Conservation (phyloP, 1,140 invertebrate species). For the Apocrypta bakeri region DNA sequence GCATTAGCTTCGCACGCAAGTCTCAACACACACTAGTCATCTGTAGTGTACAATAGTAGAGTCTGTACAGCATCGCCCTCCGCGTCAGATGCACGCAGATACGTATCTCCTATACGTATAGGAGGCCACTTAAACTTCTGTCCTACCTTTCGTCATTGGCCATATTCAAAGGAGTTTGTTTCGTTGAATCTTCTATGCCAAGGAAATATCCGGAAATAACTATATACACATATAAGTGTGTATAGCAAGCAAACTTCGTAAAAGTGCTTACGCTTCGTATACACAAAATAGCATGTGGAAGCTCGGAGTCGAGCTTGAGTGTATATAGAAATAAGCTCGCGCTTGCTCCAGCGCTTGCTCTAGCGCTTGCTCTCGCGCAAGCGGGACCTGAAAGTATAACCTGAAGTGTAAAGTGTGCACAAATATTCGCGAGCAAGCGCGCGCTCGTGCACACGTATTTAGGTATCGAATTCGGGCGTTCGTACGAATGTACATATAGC, state of each 20-base stretch:
- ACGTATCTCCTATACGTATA: too few species aligned
- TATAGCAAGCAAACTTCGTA: too few species aligned
- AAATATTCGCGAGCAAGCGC: slow-evolving; percentile 42
- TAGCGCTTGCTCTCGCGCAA: too few species aligned
- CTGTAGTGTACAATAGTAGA: too few species aligned
- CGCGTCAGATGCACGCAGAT: neutral
- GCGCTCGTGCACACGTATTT: neutral
- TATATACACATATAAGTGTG: neutral
- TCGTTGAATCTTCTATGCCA: neutral
- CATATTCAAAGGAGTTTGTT: neutral
- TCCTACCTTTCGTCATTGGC: neutral
- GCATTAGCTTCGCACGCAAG: neutral
- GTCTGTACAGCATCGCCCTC: neutral
- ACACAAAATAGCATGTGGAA: neutral
- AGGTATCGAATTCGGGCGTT: neutral
- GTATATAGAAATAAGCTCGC: slow-evolving; percentile 30
- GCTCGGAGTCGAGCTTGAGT: neutral
- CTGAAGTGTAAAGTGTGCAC: slow-evolving; percentile 37
- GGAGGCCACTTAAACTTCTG: neutral
- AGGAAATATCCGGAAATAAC: neutral
- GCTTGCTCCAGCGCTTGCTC: too few species aligned
- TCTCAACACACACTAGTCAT: neutral
- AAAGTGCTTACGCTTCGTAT: slow-evolving; percentile 15
- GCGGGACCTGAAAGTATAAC: slow-evolving; percentile 1
- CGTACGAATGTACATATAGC: neutral